Evolutionary conservation across 2,888 invertebrate species (phyloP).

Genomic region (Dioctria rufipes): DNA sequence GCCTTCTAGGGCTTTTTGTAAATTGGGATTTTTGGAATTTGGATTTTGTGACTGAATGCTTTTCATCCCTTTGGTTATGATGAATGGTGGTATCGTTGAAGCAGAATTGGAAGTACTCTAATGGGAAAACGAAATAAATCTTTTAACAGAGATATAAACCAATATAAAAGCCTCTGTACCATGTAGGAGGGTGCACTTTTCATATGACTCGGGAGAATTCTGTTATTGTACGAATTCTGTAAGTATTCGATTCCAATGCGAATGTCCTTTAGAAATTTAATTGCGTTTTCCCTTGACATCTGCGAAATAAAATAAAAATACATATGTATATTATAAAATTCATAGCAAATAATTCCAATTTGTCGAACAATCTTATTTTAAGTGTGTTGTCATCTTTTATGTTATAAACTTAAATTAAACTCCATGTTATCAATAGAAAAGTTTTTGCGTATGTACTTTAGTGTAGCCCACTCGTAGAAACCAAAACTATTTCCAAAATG

Average conservation of each 20-base stretch:
- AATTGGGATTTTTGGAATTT: constrained; percentile 51
- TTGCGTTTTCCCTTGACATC: constrained; percentile 84
- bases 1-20: constrained; percentile 65
- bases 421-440: too few relatives aligned
- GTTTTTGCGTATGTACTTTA: too few relatives aligned
- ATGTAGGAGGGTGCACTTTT: constrained; percentile 2
- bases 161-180: constrained; percentile 5
- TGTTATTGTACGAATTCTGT: constrained; percentile 72
- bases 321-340: constrained; percentile 22
- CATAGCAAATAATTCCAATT: neutral
- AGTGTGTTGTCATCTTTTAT: too few relatives aligned
- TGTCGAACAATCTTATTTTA: neutral
- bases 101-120: neutral
- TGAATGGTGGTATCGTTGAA: constrained; percentile 53
- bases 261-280: constrained; percentile 82
- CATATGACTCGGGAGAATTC: constrained; percentile 64
- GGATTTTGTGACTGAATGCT: constrained; percentile 34
- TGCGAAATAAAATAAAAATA: constrained; percentile 65
- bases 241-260: constrained; percentile 82
- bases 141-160: neutral
- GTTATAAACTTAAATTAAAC: too few relatives aligned
- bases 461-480: too few relatives aligned
- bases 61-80: constrained; percentile 53
- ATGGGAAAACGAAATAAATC: neutral
- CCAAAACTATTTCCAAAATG: too few relatives aligned